Percentiles rank a stretch among this genome's conserved stretches.
These are phyloP conservation scores for Phenganax stokvisi DNA, from an alignment of 92 coral and sea anemone genomes.

Conservation along the genomic window DNA sequence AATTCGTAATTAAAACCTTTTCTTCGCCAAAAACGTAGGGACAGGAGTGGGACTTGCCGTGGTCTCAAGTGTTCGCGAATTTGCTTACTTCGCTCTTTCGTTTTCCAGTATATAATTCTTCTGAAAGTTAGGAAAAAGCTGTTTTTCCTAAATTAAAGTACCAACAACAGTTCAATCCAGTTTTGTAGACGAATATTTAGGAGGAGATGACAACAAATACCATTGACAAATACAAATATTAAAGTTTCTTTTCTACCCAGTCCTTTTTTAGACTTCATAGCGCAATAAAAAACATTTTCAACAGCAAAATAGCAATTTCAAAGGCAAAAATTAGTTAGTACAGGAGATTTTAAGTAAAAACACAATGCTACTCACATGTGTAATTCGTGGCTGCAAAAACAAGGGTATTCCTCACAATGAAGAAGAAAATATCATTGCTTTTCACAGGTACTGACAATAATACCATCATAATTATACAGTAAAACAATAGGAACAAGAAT, in stretches of 20 bases:
- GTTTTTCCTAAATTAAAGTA: too few species aligned
- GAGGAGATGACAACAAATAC: too few species aligned
- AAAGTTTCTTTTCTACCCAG: slow-evolving; percentile 8
- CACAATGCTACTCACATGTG: slow-evolving; percentile 13
- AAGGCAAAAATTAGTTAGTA: neutral
- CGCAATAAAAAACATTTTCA: neutral
- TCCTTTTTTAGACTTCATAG: slow-evolving; percentile 3
- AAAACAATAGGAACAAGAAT: neutral
- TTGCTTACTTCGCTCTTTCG: too few species aligned
- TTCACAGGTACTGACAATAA: slow-evolving; percentile 3
- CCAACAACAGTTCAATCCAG: too few species aligned
- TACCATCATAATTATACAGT: neutral
- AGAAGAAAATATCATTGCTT: neutral
- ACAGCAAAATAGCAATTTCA: neutral
- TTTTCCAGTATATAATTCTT: too few species aligned
- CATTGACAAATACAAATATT: neutral
- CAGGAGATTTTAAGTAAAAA: neutral
- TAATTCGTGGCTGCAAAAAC: slow-evolving; percentile 6
- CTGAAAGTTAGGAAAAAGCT: too few species aligned
- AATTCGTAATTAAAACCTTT: too few species aligned
- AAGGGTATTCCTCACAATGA: neutral
- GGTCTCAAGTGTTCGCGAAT: too few species aligned
- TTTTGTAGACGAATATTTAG: too few species aligned
- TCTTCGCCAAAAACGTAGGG: too few species aligned
- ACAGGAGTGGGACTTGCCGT: too few species aligned